Evolutionary conservation across 2,797 vertebrate species (phyloP).

Genomic region (Limosa lapponica): DNA sequence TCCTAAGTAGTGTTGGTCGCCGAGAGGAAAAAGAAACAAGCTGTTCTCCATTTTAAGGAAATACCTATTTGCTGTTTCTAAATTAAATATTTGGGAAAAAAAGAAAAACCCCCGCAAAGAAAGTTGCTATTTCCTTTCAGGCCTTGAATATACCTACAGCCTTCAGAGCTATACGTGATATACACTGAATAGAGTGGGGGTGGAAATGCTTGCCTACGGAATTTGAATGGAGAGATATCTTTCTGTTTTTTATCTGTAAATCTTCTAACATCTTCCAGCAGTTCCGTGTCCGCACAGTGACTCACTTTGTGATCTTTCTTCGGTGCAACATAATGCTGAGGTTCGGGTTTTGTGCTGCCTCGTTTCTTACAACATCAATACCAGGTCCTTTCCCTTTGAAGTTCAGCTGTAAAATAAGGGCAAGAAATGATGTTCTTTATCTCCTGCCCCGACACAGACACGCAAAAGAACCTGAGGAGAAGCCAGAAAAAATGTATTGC

Average conservation of each 20-base stretch:
- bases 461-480: neutral
- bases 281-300: neutral
- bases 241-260: neutral
- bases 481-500: neutral
- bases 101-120: neutral
- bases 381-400: neutral
- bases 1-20: neutral
- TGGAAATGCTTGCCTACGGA: neutral
- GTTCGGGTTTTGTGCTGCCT: neutral
- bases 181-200: accelerated
- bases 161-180: neutral
- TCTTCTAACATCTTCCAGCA: neutral
- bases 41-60: conserved; percentile 5
- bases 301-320: neutral
- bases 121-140: neutral
- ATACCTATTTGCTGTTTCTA: neutral
- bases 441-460: neutral
- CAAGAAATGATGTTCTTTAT: neutral
- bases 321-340: neutral
- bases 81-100: neutral
- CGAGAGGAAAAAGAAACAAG: neutral
- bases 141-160: neutral
- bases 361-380: neutral
- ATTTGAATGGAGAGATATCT: neutral
- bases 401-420: neutral